These are phyloP conservation scores for Formica exsecta DNA, from an alignment of 1,140 invertebrate genomes.

Conservation along the genomic window DNA sequence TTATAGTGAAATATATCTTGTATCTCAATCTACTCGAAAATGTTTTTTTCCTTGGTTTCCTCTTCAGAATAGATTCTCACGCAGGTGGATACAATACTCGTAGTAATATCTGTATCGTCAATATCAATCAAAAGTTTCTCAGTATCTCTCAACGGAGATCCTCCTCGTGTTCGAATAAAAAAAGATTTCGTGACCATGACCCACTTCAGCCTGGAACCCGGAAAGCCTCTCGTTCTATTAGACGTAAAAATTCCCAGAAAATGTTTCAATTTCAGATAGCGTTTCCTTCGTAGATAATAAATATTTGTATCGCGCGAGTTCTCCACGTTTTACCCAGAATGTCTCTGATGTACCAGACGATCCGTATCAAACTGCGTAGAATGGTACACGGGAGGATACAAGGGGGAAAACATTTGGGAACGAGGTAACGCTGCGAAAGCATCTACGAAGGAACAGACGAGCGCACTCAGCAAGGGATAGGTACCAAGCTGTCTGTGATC, in stretches of 20 bases:
- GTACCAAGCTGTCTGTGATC: conserved; percentile 74
- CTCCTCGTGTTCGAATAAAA: conserved; percentile 34
- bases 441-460: conserved; percentile 71
- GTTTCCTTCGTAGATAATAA: conserved; percentile 33
- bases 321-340: conserved; percentile 17
- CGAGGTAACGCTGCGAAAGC: conserved; percentile 53
- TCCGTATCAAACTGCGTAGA: conserved; percentile 35
- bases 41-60: neutral
- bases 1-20: neutral
- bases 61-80: neutral
- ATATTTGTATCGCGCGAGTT: conserved; percentile 53
- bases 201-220: conserved; percentile 13
- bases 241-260: conserved; percentile 68
- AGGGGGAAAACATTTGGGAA: conserved; percentile 52
- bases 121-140: conserved; percentile 48
- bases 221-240: conserved; percentile 68
- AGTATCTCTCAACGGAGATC: conserved; percentile 32
- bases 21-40: neutral
- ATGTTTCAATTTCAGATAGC: conserved; percentile 72
- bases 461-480: conserved; percentile 77
- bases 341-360: conserved; percentile 49
- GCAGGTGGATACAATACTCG: neutral
- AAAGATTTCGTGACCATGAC: conserved; percentile 59
- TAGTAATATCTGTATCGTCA: conserved; percentile 36
- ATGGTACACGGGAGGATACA: neutral